Percentiles rank a stretch among this genome's conserved stretches.
phyloP scores from a whole-genome alignment of 2,113 vertebrate genomes.

The Pterocles gutturalis region DNA sequence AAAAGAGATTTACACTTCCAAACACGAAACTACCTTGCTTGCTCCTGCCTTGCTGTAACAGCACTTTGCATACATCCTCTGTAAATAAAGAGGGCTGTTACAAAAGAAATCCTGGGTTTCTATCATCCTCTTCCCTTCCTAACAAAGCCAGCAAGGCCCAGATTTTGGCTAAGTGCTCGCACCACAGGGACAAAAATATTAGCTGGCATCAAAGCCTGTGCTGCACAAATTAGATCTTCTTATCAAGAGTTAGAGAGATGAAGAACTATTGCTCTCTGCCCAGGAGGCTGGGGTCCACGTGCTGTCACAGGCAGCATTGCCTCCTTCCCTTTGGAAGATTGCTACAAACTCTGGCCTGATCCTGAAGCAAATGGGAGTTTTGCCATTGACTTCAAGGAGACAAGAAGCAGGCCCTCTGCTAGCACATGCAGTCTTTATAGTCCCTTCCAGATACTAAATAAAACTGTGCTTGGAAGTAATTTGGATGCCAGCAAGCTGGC shows the following conservation, averaged over 20 bases:
- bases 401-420: background rate
- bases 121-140: background rate
- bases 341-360: slow-evolving; percentile 20
- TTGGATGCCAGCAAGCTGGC: slow-evolving; percentile 67
- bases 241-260: slow-evolving; percentile 25
- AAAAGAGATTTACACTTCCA: background rate
- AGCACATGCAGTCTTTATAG: slow-evolving; percentile 56
- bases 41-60: background rate
- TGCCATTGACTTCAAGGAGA: slow-evolving; percentile 62
- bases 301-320: background rate
- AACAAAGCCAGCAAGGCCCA: background rate
- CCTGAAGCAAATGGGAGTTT: slow-evolving; percentile 26
- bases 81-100: background rate
- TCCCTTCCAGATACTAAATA: slow-evolving; percentile 57
- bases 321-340: background rate
- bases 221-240: slow-evolving; percentile 43
- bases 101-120: background rate
- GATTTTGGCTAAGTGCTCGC: background rate
- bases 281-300: background rate
- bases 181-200: background rate
- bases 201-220: slow-evolving; percentile 1
- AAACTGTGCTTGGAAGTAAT: slow-evolving; percentile 64
- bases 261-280: slow-evolving; percentile 18
- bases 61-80: background rate
- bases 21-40: background rate